Evolutionary conservation across 2,888 invertebrate genomes (phyloP).

Genomic region (Platerodrilus igneus): DNA sequence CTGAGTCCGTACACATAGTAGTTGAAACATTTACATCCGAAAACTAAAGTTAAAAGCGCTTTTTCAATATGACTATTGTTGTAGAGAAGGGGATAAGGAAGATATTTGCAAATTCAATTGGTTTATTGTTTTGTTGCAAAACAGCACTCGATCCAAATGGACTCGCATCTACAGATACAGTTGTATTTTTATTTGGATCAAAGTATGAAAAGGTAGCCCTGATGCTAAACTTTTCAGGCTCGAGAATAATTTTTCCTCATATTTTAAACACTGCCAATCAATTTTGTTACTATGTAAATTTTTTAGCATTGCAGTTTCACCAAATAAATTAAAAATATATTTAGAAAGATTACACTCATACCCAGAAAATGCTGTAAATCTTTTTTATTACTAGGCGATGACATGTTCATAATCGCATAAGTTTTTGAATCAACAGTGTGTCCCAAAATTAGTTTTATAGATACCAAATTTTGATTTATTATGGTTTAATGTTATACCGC

Average conservation of each 20-base stretch:
- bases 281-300: slow-evolving; percentile 22
- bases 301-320: slow-evolving; percentile 20
- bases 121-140: slow-evolving; percentile 36
- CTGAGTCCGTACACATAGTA: slow-evolving; percentile 36
- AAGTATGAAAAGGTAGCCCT: slow-evolving; percentile 13
- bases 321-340: slow-evolving; percentile 25
- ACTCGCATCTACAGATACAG: slow-evolving; percentile 18
- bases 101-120: slow-evolving; percentile 39
- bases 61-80: slow-evolving; percentile 38
- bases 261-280: slow-evolving; percentile 21
- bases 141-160: slow-evolving; percentile 33
- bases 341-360: too few species aligned
- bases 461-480: too few species aligned
- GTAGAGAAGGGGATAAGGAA: slow-evolving; percentile 31
- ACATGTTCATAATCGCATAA: too few species aligned
- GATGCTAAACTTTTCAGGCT: slow-evolving; percentile 18
- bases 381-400: slow-evolving; percentile 26
- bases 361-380: too few species aligned
- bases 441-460: too few species aligned
- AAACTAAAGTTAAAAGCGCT: slow-evolving; percentile 37
- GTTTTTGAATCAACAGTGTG: too few species aligned
- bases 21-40: slow-evolving; percentile 36
- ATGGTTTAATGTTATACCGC: too few species aligned
- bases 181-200: slow-evolving; percentile 7
- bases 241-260: slow-evolving; percentile 22